Evolutionary conservation across 2,888 invertebrate species (phyloP), one percentile per base, ranked within the genome.

Genomic region (Eupithecia subfuscata): DNA sequence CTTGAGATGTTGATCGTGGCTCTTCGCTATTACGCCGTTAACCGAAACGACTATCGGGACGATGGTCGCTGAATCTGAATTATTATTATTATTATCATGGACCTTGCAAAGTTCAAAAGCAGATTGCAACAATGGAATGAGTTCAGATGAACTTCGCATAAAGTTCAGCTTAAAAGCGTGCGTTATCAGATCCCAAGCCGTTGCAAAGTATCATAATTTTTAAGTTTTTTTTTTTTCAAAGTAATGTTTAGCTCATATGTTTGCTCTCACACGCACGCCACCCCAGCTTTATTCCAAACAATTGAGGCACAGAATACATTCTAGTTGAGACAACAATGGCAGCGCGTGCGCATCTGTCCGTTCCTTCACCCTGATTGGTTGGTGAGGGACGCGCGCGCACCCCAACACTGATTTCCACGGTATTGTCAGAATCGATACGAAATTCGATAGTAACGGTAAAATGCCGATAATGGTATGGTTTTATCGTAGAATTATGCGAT

Each of bases 361-460:
- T 74, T 60, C 77, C 77, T 22, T 79, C 75, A 74, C 71, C 80
- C 84, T 86, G 89, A 92, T 92, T 92, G 92, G 92, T 84, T 82
- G 84, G 73, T 37, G 45, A 56, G 70, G 79, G 81, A 81, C 85
- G 84, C 82, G 84, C 83, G 86, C 90, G 90, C 92, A 91, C 93
- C 92, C 92, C 84, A 75, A 88, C 90, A 88, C 90, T 86, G 94
- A 94, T 94, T 94, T 93, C 84, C 89, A 91, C 88, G 86, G 88
- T 85, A 84, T 83, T 88, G 87, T 89, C 87, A 87, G 82, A 90
- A 94, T 93, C 93, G 88, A 93, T 93, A 91, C 85, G 83, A 90
- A 89, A 86, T 88, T 86, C 83, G 88, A 90, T 90, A 85, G 76
- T 89, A 92, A 92, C 90, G 91, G 91, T 87, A 82, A 84, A 87